phyloP scores from a whole-genome alignment of 2,113 vertebrate species.

The Oxyruncus cristatus region DNA sequence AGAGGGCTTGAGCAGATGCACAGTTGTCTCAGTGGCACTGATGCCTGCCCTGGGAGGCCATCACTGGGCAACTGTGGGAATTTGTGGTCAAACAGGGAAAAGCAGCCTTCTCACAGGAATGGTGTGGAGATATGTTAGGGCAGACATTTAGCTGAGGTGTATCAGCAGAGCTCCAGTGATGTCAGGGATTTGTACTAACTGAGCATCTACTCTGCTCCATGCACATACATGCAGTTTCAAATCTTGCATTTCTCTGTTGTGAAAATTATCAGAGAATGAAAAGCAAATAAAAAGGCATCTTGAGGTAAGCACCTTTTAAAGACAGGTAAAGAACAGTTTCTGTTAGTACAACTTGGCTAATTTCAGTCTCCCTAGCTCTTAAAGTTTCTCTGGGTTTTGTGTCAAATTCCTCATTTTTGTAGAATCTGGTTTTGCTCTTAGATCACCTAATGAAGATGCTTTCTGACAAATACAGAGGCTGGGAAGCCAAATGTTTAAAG shows the following conservation, averaged over 20 bases:
- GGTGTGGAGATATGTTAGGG: background rate
- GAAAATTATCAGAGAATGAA: background rate
- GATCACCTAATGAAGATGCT: background rate
- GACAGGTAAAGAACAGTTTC: background rate
- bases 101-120: background rate
- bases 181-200: background rate
- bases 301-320: background rate
- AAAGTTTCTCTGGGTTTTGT: background rate
- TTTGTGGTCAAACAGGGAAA: background rate
- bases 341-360: background rate
- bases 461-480: background rate
- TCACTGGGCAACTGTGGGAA: background rate
- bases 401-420: background rate
- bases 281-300: background rate
- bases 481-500: background rate
- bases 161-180: background rate
- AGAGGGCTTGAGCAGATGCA: background rate
- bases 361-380: background rate
- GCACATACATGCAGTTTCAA: background rate
- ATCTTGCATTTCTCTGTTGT: background rate
- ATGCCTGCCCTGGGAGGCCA: background rate
- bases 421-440: background rate
- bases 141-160: background rate
- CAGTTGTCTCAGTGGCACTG: background rate
- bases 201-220: background rate